Base-by-base conservation (phyloP, 1,140 invertebrate genomes). In the Halyomorpha halys region DNA sequence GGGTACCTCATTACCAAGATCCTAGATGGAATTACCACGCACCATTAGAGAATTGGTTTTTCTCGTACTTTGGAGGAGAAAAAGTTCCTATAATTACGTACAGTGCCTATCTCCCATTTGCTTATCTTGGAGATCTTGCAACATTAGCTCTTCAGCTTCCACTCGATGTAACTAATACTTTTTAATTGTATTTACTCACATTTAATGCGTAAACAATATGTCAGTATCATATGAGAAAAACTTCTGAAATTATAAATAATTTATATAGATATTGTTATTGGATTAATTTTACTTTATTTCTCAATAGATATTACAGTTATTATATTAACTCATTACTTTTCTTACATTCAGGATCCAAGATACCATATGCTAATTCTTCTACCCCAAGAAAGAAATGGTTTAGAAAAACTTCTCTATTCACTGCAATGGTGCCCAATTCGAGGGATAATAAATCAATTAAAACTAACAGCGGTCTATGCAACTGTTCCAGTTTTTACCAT, bases 401-500 rank as follows among this genome's bases (percentile, higher is more conserved):
- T 78, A 27, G 70, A 70, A 15, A 71, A 74, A n/a, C 66, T 80
- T 59, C 68, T 76, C 0, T 71, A 72, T 60, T 72, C 74, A 39
- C 69, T 79, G 49, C 67, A 70, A 44, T 68, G 70, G 21, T 76
- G 75, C 82, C 81, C 76, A 75, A 77, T 18, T 73, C 74, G 64
- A 81, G 79, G 83, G 56, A 80, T 91, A 54, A 79, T 86, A 61
- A 78, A 79, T 15, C 79, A 82, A 64, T 74, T 90, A 34, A 80
- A 81, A 61, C 80, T 82, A 0, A 82, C 82, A 16, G 82, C 84
- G 73, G 84, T 90, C 4, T 80, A 80, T 67, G 86, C 86, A 1
- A 81, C 82, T 8, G 84, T 91, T 66, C 88, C 88, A 0, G 85
- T 85, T 67, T 90, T 90, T 71, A 85, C 80, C 72, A 76, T 90